Conservation (phyloP, 2,113 vertebrate genomes). For the Poecile atricapillus region DNA sequence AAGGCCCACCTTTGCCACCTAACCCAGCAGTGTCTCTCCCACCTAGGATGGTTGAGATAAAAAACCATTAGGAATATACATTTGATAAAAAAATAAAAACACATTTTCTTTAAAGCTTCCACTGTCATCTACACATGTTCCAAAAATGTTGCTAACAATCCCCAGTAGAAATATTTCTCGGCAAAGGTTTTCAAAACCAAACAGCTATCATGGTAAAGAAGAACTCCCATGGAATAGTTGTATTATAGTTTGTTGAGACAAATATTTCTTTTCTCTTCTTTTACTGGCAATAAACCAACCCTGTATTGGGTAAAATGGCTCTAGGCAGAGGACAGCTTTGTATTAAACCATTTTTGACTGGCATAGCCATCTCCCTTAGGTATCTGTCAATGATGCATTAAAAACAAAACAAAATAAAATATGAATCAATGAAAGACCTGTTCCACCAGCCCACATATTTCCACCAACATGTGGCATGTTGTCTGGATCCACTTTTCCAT, state of each 20-base stretch:
- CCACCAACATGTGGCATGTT: slow-evolving; percentile 92
- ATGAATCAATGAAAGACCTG: slow-evolving; percentile 67
- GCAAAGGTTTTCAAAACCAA: neutral
- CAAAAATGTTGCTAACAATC: neutral
- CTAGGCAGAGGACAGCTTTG: neutral
- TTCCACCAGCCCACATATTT: slow-evolving; percentile 95
- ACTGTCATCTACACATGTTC: neutral
- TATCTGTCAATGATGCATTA: neutral
- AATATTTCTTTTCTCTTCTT: neutral
- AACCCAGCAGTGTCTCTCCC: slow-evolving; percentile 95
- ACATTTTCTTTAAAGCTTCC: neutral
- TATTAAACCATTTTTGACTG: neutral
- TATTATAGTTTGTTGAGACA: neutral
- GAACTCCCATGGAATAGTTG: neutral
- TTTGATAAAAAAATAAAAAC: neutral
- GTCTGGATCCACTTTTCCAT: slow-evolving; percentile 85
- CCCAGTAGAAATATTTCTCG: neutral
- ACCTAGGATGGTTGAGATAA: slow-evolving; percentile 66
- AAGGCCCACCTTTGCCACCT: slow-evolving; percentile 93
- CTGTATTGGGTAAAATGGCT: neutral
- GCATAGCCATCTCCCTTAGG: neutral
- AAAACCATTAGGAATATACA: neutral
- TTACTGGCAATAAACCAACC: neutral
- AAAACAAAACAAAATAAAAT: neutral
- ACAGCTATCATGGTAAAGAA: neutral